Percentiles rank a stretch among this genome's conserved stretches.
Conservation (phyloP, 2,797 vertebrate genomes). For the Galago senegalensis region DNA sequence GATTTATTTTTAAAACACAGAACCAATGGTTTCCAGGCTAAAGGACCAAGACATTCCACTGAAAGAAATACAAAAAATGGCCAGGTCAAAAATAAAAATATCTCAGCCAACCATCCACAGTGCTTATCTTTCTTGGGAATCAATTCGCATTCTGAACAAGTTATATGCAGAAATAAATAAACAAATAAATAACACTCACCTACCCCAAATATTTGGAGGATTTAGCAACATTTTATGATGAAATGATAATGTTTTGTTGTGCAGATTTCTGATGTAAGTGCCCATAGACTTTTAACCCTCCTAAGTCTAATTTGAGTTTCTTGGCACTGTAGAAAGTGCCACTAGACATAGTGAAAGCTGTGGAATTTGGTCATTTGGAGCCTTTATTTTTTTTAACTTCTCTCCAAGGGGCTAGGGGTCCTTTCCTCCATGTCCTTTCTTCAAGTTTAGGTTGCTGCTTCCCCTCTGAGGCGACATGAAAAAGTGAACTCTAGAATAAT, state of each 20-base stretch:
- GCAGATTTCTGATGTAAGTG: not conserved
- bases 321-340: not conserved
- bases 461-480: not conserved
- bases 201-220: conserved; percentile 34
- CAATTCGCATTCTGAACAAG: conserved; percentile 53
- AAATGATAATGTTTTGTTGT: conserved; percentile 52
- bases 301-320: not conserved
- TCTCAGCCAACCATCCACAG: conserved; percentile 7
- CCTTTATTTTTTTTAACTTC: not conserved
- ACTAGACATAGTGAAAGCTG: not conserved
- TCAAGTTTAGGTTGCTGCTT: conserved; percentile 15
- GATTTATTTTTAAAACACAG: conserved; percentile 38
- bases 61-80: conserved; percentile 37
- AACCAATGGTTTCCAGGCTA: conserved; percentile 1
- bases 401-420: not conserved
- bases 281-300: conserved; percentile 30
- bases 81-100: not conserved
- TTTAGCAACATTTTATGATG: conserved; percentile 16
- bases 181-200: conserved; percentile 3
- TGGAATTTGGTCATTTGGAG: conserved; percentile 8
- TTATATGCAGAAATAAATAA: conserved; percentile 52
- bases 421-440: conserved; percentile 51
- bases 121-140: conserved; percentile 43
- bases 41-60: conserved; percentile 52
- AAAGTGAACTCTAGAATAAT: conserved; percentile 35